Base-by-base conservation (phyloP, 2,797 vertebrate genomes). In the Chelon labrosus region DNA sequence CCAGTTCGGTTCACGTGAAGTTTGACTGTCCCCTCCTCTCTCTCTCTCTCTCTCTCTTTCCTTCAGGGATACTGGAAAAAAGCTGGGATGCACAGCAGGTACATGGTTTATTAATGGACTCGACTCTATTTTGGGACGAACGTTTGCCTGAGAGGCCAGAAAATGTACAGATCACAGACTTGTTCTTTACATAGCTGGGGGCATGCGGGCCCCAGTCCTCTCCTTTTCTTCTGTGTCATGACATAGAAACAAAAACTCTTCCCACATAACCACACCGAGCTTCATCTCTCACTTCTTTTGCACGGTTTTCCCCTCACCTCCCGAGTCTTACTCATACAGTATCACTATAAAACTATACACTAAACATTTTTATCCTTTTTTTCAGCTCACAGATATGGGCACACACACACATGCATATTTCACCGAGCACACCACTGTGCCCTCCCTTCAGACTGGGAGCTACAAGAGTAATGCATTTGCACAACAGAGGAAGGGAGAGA, bases 401-500 rank as follows among this genome's bases (percentile, higher is more conserved):
- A 74, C 42, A 69, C 5, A 78, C 67, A 77, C 20, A 79, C 74
- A 87, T 85, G 81, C 80, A 89, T 87, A 86, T 90, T 93, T 91
- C 73, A 89, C 80, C 22, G 31, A 68, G 62, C 51, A 46, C 27
- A 69, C 67, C 81, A 84, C 83, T 87, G 70, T 77, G 51, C 53
- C 66, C 67, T 88, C 88, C 82, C 87, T 56, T 80, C 72, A 81
- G 85, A 88, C 72, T 69, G 17, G 55, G 71, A 88, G 81, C 70
- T 91, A 93, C 92, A 93, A 83, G 89, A 92, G 82, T 88, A 91
- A 83, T 90, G 87, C 92, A 93, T 94, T 94, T 92, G 89, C 83
- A 84, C 64, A 37, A 69, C 49, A 50, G 71, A 53, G 41, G 42
- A 82, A 31, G 54, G 38, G 62, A 82, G 75, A 77, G 63, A 64